Evolutionary conservation across 2,113 vertebrate species (phyloP), one percentile per base, ranked within the genome.

Genomic region (Dicrurus megarhynchus): DNA sequence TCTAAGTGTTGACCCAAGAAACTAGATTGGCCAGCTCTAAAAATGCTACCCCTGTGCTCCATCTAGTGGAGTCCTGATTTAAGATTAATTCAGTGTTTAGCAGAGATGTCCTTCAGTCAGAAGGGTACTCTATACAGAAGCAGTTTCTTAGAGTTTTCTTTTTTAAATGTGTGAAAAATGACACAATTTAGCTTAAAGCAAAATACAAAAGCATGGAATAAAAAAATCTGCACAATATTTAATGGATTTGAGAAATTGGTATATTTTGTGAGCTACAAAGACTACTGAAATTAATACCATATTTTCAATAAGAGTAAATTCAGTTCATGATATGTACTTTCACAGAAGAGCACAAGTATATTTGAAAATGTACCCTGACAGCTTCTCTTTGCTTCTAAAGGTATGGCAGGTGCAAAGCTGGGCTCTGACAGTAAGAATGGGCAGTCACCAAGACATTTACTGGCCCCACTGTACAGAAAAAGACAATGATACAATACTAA

Each of bases 21-120:
- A 50, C 42, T 65, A 61, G 22, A 69, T 71, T 87, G 73, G 44
- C 46, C 88, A 80, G 94, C 46, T 91, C 24, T 71, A 94, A 95
- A 97, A 97, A 83, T 94, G 41, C 95, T 97, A 94, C 97, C 97
- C 84, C 97, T 97, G 97, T 98, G 98, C 98, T 98, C 97, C 98
- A 98, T 97, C 98, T 98, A 98, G 98, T 98, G 98, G 98, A 98
- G 95, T 83, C 60, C 27, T 91, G 87, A 94, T 69, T 96, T 89
- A 92, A 94, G 15, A 70, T 97, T 84, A 80, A 77, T 19, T n/a
- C 67, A 57, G 50, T 55, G 75, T 89, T 73, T 73, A 81, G 28
- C 57, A 88, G 53, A 90, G 35, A 82, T 27, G 6, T 39, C 19
- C 30, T 84, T 95, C 59, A 75, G 55, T 57, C 39, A 63, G 55